Conservation (phyloP, 2,113 vertebrate species). For the Anolis sagrei region DNA sequence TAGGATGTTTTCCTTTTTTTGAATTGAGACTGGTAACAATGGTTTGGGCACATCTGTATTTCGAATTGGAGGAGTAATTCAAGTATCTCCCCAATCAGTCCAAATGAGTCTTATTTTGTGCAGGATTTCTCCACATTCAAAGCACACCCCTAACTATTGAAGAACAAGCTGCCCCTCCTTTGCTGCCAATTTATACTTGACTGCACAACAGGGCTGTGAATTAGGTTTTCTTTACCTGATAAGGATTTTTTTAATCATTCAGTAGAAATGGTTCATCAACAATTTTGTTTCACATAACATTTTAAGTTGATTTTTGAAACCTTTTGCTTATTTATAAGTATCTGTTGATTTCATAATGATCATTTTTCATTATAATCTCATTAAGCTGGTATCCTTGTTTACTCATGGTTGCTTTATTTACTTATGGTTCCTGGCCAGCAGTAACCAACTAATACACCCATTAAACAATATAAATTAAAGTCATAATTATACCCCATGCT, state of each 20-base stretch:
- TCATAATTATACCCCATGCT: slow-evolving; percentile 31
- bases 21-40: too few relatives aligned
- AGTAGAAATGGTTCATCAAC: slow-evolving; percentile 38
- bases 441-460: slow-evolving; percentile 36
- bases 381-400: slow-evolving; percentile 56
- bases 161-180: too few relatives aligned
- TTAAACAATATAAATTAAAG: slow-evolving; percentile 53
- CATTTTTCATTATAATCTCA: slow-evolving; percentile 52
- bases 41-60: too few relatives aligned
- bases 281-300: slow-evolving; percentile 49
- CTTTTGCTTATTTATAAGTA: slow-evolving; percentile 44
- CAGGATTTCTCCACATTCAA: too few relatives aligned
- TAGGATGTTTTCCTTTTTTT: too few relatives aligned
- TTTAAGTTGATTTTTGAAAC: slow-evolving; percentile 55
- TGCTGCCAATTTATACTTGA: not conserved
- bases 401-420: not conserved
- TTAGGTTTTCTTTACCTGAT: not conserved
- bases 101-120: too few relatives aligned
- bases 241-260: not conserved
- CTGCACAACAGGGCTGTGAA: not conserved
- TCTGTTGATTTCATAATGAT: slow-evolving; percentile 48
- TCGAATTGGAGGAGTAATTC: too few relatives aligned
- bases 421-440: slow-evolving; percentile 49
- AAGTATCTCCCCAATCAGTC: too few relatives aligned
- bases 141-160: too few relatives aligned